phyloP scores from a whole-genome alignment of 2,113 vertebrate genomes.

The Lathamus discolor region DNA sequence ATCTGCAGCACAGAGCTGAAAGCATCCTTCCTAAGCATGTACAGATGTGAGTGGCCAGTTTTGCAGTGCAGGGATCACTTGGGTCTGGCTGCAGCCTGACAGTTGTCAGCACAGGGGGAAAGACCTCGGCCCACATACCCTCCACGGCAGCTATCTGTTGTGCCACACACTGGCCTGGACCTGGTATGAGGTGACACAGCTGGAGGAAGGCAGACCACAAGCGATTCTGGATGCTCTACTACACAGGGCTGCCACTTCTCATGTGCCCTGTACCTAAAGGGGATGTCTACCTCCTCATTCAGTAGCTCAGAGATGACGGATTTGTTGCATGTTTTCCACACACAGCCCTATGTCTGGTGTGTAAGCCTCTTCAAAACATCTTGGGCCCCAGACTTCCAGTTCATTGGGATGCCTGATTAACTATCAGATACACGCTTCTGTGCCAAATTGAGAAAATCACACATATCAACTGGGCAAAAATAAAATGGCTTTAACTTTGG shows the following conservation, averaged over 20 bases:
- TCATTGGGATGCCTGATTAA: neutral
- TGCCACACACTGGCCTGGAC: neutral
- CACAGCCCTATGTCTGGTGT: accelerated
- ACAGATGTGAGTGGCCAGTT: neutral
- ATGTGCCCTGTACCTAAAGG: neutral
- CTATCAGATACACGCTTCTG: neutral
- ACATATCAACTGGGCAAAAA: neutral
- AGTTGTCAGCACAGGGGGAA: neutral
- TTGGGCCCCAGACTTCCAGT: neutral
- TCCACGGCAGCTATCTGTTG: neutral
- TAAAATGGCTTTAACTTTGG: accelerated
- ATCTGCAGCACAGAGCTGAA: neutral
- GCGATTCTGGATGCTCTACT: neutral
- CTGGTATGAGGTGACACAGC: neutral
- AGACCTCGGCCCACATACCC: neutral
- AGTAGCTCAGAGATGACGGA: neutral
- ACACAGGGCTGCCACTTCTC: neutral
- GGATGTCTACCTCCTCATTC: neutral
- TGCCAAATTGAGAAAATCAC: neutral
- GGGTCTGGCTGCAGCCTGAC: neutral
- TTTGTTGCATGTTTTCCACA: neutral
- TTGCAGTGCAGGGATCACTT: neutral
- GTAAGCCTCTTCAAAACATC: neutral
- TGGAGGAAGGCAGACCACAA: neutral
- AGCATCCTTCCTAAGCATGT: neutral